Conservation (phyloP, 2,888 invertebrate genomes). For the Himalopsyche kuldschensis region DNA sequence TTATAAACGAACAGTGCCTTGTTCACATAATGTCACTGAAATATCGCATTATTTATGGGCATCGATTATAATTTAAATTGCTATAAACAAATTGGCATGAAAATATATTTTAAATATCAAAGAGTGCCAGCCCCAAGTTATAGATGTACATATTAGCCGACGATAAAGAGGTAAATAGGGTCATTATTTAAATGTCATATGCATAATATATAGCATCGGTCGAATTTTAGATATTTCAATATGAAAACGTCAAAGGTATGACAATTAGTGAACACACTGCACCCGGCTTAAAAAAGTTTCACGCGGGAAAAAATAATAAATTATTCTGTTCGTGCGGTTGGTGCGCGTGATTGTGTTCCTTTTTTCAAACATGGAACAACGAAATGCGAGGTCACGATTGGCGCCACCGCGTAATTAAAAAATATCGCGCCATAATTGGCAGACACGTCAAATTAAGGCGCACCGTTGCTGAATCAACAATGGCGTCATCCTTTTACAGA, state of each 20-base stretch:
- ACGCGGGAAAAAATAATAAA: not conserved
- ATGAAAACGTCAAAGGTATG: not conserved
- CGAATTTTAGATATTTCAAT: too few relatives aligned
- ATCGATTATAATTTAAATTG: too few relatives aligned
- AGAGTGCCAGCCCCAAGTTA: too few relatives aligned
- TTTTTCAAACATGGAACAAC: not conserved
- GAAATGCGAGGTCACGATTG: not conserved
- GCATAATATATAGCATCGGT: too few relatives aligned
- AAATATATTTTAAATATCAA: too few relatives aligned
- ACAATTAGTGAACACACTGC: not conserved
- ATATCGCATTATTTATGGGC: too few relatives aligned
- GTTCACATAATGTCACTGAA: too few relatives aligned
- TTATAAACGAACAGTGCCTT: too few relatives aligned
- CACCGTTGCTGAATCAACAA: not conserved
- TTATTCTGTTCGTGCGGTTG: not conserved
- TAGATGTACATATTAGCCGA: too few relatives aligned
- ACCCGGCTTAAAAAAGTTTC: not conserved
- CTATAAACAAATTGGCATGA: too few relatives aligned
- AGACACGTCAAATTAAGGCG: not conserved
- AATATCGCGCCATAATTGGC: not conserved
- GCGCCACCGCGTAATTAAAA: not conserved
- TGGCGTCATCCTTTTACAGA: not conserved
- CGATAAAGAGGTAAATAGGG: too few relatives aligned
- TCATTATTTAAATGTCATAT: too few relatives aligned
- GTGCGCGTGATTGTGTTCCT: not conserved